phyloP scores from a whole-genome alignment of 2,797 vertebrate species.

The Sebastes aleutianus region DNA sequence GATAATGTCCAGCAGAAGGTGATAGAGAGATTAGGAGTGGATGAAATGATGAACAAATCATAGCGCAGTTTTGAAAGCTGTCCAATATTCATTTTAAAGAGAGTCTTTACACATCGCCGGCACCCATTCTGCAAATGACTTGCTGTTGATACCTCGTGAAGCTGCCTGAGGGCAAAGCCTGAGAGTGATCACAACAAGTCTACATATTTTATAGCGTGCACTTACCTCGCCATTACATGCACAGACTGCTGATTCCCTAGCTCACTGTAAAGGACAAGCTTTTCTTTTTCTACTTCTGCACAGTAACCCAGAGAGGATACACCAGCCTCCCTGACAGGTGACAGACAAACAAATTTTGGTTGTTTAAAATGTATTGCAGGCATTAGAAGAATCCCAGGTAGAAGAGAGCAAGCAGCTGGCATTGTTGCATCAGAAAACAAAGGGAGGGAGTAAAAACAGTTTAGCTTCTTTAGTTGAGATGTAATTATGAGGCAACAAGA shows the following conservation, averaged over 20 bases:
- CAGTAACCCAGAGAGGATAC: slow-evolving; percentile 7
- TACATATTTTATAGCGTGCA: slow-evolving; percentile 32
- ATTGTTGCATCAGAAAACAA: not conserved
- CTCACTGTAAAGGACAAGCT: not conserved
- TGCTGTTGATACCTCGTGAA: slow-evolving; percentile 14
- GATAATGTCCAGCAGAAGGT: not conserved
- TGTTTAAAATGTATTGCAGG: not conserved
- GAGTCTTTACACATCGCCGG: not conserved
- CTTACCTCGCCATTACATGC: slow-evolving; percentile 40
- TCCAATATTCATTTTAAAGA: slow-evolving; percentile 11
- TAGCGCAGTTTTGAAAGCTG: not conserved
- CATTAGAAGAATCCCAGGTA: not conserved
- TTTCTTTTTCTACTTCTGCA: not conserved
- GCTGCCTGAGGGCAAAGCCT: slow-evolving; percentile 23
- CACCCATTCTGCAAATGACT: slow-evolving; percentile 8
- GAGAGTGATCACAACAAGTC: slow-evolving; percentile 28
- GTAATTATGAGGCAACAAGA: not conserved
- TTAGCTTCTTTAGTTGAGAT: not conserved
- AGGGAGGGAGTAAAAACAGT: not conserved
- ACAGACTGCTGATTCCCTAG: slow-evolving; percentile 24
- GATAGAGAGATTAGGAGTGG: slow-evolving; percentile 5
- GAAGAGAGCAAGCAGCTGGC: not conserved
- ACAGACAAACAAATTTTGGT: not conserved
- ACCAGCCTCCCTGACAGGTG: not conserved
- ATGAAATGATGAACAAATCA: slow-evolving; percentile 31